These are phyloP conservation scores for Periparus ater DNA, from an alignment of 2,797 vertebrate genomes.

Conservation along the genomic window DNA sequence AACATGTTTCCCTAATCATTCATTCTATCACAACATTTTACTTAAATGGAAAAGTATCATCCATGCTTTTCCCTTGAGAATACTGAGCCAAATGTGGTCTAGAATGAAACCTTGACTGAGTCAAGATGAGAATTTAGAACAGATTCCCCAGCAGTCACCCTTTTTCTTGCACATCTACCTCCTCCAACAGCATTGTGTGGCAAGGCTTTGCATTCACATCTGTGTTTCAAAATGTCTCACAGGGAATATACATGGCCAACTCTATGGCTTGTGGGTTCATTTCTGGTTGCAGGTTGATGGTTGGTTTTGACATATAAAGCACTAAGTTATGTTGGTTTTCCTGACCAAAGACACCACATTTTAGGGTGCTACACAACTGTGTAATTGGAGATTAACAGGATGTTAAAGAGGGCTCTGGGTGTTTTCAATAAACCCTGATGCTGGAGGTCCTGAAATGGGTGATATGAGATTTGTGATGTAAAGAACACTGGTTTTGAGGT, in stretches of 20 bases:
- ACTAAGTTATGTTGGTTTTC: background rate
- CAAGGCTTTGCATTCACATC: background rate
- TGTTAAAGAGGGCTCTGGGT: background rate
- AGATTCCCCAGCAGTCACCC: background rate
- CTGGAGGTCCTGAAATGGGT: background rate
- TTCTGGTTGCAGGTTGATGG: background rate
- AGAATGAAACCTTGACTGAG: background rate
- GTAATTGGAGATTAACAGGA: background rate
- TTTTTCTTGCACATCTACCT: background rate
- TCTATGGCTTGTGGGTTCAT: background rate
- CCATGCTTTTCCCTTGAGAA: background rate
- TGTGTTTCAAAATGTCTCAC: background rate
- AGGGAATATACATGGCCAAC: background rate
- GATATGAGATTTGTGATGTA: background rate
- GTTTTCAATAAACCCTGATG: background rate
- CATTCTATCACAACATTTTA: background rate
- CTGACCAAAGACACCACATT: background rate
- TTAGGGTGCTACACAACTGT: background rate
- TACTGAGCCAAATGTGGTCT: background rate
- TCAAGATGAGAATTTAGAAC: background rate
- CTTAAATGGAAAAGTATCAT: conserved; percentile 26
- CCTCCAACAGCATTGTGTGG: background rate
- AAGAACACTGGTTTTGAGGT: background rate
- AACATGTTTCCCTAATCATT: background rate
- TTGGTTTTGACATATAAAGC: background rate